Evolutionary conservation across 1,140 invertebrate species (phyloP).

Genomic region (Conus ventricosus): DNA sequence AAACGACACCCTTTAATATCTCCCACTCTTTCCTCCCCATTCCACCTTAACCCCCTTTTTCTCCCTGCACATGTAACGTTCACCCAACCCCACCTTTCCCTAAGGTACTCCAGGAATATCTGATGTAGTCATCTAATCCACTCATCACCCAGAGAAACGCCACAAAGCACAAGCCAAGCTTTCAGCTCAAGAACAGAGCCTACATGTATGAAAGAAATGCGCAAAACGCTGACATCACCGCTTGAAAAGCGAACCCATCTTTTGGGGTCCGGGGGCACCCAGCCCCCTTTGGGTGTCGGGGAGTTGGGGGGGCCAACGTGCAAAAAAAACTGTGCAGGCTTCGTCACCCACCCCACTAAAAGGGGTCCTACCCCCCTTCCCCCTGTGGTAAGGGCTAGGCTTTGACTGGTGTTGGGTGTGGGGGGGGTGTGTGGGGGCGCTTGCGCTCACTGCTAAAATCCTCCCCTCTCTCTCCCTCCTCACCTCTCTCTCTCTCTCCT

Average conservation of each 20-base stretch:
- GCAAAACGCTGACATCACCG: not conserved
- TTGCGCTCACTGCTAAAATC: not conserved
- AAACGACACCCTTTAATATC: not conserved
- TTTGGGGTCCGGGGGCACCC: not conserved
- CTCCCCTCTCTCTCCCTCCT: no score
- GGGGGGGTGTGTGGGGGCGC: not conserved
- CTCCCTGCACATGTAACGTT: no score
- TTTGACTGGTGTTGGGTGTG: not conserved
- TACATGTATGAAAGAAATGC: slow-evolving; percentile 13
- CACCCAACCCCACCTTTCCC: no score
- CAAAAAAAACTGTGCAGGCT: not conserved
- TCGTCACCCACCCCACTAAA: slow-evolving; percentile 14
- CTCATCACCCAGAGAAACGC: no score
- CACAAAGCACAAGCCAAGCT: no score
- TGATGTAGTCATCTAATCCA: no score
- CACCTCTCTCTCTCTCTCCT: no score
- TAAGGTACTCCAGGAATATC: no score
- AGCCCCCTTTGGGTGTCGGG: not conserved
- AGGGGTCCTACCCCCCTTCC: not conserved
- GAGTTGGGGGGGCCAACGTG: not conserved
- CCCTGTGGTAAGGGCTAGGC: no score
- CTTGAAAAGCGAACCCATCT: not conserved
- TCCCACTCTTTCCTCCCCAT: no score
- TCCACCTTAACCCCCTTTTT: no score
- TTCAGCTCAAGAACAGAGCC: not conserved